phyloP scores from a whole-genome alignment of 2,888 invertebrate genomes.

The Poecilobothrus nobilitatus region DNA sequence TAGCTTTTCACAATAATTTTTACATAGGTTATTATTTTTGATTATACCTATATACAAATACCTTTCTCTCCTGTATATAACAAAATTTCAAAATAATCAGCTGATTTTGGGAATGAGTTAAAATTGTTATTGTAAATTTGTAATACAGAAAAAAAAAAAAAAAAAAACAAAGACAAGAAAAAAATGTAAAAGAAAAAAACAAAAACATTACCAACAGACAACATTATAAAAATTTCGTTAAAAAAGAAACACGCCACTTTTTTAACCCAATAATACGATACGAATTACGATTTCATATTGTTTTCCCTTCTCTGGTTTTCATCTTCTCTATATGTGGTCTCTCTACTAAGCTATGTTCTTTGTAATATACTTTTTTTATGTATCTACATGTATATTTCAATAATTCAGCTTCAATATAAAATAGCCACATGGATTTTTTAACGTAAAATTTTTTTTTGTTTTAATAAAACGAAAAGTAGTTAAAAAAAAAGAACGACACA shows the following conservation, averaged over 20 bases:
- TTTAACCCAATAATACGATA: background rate
- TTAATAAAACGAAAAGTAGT: no score
- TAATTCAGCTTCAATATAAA: background rate
- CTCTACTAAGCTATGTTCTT: no score
- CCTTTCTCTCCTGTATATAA: background rate
- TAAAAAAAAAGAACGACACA: no score
- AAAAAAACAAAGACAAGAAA: background rate
- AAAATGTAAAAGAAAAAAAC: background rate
- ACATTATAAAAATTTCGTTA: background rate
- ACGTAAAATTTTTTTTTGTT: background rate
- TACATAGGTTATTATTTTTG: no score
- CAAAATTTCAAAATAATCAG: background rate
- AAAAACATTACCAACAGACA: background rate
- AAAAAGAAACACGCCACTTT: constrained; percentile 1
- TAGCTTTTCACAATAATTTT: no score
- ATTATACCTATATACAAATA: background rate
- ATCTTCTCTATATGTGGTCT: background rate
- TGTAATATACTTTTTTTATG: no score
- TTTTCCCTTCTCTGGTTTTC: background rate
- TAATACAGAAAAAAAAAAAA: background rate
- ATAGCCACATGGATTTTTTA: background rate
- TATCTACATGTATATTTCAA: background rate
- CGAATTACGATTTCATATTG: background rate
- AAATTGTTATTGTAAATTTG: no score
- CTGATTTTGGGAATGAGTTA: background rate